These are phyloP conservation scores for Suncus etruscus DNA, from an alignment of 2,113 vertebrate species.

Conservation along the genomic window DNA sequence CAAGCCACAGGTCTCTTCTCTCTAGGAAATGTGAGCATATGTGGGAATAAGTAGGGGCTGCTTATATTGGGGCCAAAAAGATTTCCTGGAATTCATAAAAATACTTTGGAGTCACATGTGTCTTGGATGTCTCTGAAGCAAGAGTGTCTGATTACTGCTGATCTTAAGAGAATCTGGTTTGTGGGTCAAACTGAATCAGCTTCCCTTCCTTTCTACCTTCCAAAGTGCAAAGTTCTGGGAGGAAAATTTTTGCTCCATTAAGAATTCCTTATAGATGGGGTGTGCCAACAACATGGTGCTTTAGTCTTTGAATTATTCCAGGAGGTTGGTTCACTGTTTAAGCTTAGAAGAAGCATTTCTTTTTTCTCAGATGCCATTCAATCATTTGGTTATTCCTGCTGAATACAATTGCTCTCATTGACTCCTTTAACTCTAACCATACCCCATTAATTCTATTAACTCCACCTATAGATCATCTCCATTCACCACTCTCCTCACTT, in stretches of 20 bases:
- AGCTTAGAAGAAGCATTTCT: background rate
- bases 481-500: no score
- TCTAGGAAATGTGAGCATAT: background rate
- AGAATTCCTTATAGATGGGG: slow-evolving; percentile 56
- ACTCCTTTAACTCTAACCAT: no score
- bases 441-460: no score
- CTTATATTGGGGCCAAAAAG: slow-evolving; percentile 55
- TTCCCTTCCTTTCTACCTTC: background rate
- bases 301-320: slow-evolving; percentile 32
- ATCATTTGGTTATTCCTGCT: background rate
- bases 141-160: background rate
- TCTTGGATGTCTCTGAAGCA: background rate
- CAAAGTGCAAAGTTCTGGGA: background rate
- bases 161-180: background rate
- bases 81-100: slow-evolving; percentile 65
- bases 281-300: background rate
- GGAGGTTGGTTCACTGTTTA: slow-evolving; percentile 35
- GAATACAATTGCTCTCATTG: background rate
- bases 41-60: background rate
- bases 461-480: no score
- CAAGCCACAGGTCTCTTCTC: background rate
- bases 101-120: slow-evolving; percentile 14
- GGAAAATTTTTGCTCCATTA: slow-evolving; percentile 44
- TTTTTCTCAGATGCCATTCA: slow-evolving; percentile 43
- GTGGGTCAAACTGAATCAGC: background rate